Percentiles rank a stretch among this genome's conserved stretches.
phyloP scores from a whole-genome alignment of 1,140 invertebrate species.

The Belonocnema kinseyi region DNA sequence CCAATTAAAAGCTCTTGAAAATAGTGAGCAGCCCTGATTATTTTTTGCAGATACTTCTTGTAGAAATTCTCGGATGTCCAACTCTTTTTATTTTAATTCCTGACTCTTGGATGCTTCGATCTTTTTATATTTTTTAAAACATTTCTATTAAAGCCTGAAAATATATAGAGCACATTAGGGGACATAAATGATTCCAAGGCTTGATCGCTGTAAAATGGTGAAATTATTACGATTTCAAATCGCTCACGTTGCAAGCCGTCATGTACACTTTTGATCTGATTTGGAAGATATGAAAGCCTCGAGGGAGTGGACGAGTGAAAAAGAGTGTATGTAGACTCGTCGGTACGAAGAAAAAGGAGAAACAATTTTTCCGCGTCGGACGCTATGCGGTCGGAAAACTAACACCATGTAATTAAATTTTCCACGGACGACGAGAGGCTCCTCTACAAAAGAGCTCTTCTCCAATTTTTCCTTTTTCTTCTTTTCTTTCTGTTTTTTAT shows the following conservation, averaged over 20 bases:
- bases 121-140: too few relatives aligned
- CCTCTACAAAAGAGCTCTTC: not conserved
- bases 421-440: not conserved
- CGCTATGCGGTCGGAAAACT: slow-evolving; percentile 27
- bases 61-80: too few relatives aligned
- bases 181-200: too few relatives aligned
- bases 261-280: slow-evolving; percentile 13
- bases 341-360: slow-evolving; percentile 10
- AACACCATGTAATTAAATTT: slow-evolving; percentile 28
- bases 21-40: too few relatives aligned
- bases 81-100: too few relatives aligned
- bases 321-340: not conserved
- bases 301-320: not conserved
- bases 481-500: not conserved
- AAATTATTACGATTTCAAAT: not conserved
- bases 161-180: too few relatives aligned
- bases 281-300: slow-evolving; percentile 10
- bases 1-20: too few relatives aligned
- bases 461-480: not conserved
- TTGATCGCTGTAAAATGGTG: not conserved
- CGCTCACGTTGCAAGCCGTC: slow-evolving; percentile 9
- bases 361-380: slow-evolving; percentile 27
- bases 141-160: too few relatives aligned
- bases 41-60: too few relatives aligned
- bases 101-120: too few relatives aligned